A percentile compares a stretch with the other conserved stretches of the same genome.
These are phyloP conservation scores for Leucoptera coffeella DNA, from an alignment of 2,888 invertebrate species.

Conservation along the genomic window DNA sequence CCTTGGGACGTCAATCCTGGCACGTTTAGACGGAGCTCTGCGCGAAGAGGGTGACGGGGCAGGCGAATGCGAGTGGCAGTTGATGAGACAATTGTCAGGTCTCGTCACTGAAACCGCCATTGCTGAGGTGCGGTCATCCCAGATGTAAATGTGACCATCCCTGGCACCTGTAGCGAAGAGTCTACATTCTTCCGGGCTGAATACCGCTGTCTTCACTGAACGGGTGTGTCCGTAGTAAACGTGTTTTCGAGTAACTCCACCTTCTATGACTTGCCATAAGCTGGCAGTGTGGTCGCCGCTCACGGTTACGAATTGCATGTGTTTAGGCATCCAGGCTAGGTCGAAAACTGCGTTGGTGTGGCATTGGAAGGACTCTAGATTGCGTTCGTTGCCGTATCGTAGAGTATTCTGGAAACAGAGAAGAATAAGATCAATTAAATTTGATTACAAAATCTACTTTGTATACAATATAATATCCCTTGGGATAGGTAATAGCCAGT, in stretches of 20 bases:
- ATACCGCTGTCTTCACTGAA: constrained; percentile 77
- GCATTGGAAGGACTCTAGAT: constrained; percentile 47
- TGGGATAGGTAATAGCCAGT: too few relatives aligned
- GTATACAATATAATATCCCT: too few relatives aligned
- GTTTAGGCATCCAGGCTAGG: constrained; percentile 75
- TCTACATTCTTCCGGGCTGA: constrained; percentile 61
- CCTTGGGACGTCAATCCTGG: constrained; percentile 40
- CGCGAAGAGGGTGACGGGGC: constrained; percentile 40
- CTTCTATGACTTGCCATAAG: constrained; percentile 67
- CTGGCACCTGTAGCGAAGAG: constrained; percentile 85
- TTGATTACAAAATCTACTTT: too few relatives aligned
- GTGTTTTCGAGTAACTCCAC: constrained; percentile 31
- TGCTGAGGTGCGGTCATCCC: constrained; percentile 62
- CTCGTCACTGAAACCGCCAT: constrained; percentile 34
- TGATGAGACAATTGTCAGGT: constrained; percentile 67
- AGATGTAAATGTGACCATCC: constrained; percentile 80
- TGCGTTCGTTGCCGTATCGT: constrained; percentile 21
- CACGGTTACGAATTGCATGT: constrained; percentile 74
- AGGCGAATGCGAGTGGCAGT: constrained; percentile 63
- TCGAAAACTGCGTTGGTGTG: constrained; percentile 90
- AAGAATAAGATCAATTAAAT: too few relatives aligned
- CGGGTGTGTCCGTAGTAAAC: constrained; percentile 72
- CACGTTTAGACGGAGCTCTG: constrained; percentile 39
- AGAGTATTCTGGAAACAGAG: constrained; percentile 49
- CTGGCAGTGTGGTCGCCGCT: constrained; percentile 80